Percentiles rank a stretch among this genome's conserved stretches.
These are phyloP conservation scores for Nematostella vectensis DNA, from an alignment of 92 coral and sea anemone genomes.

Conservation along the genomic window DNA sequence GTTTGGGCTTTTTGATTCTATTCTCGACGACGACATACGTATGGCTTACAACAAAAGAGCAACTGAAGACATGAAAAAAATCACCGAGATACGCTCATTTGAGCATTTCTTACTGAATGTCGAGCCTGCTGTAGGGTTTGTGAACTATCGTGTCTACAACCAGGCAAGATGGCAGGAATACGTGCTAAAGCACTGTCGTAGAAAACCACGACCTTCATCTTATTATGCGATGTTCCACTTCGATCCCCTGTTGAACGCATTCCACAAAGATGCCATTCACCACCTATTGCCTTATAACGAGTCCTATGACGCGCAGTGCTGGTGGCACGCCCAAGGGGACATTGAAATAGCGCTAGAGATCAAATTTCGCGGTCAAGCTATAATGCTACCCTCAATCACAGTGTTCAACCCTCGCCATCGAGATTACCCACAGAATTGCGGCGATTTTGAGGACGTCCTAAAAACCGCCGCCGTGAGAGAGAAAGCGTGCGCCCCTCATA, in stretches of 20 bases:
- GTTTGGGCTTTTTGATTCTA: conserved; percentile 3
- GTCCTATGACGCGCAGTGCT: conserved; percentile 10
- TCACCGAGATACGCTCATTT: conserved; percentile 20
- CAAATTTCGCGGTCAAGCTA: conserved; percentile 37
- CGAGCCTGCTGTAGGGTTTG: conserved; percentile 52
- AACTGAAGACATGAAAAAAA: neutral
- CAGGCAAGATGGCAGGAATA: conserved; percentile 1
- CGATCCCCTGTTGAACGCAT: conserved; percentile 42
- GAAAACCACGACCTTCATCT: conserved; percentile 3
- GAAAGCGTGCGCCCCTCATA: neutral
- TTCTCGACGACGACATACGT: conserved; percentile 16
- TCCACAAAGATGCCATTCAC: conserved; percentile 28
- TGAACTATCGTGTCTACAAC: conserved; percentile 4
- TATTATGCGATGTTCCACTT: conserved; percentile 24
- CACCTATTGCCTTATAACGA: conserved; percentile 34
- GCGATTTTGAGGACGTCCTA: neutral
- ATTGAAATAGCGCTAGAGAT: conserved; percentile 19
- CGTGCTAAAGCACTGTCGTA: conserved; percentile 23
- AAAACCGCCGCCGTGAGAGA: conserved; percentile 6
- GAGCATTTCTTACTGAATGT: conserved; percentile 16
- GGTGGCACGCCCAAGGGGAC: conserved; percentile 23
- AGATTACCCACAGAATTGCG: conserved; percentile 14
- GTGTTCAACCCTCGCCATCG: conserved; percentile 18
- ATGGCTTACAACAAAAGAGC: conserved; percentile 9
- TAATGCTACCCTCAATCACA: conserved; percentile 26